Conservation (phyloP, 2,797 vertebrate species). For the Ataeniobius toweri region DNA sequence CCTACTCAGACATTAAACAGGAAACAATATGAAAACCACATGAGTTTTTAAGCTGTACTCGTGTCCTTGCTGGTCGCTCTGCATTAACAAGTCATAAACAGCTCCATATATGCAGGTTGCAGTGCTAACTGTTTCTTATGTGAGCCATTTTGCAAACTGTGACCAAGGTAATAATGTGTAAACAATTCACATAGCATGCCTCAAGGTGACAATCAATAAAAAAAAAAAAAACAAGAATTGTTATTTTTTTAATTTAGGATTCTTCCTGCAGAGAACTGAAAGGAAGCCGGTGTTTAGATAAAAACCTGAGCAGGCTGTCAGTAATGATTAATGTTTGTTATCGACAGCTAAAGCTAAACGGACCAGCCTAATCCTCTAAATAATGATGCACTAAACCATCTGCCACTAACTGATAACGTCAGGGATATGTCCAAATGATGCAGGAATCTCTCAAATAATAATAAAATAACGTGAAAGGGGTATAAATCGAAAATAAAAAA, state of each 20-base stretch:
- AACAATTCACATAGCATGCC: background rate
- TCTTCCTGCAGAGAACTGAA: background rate
- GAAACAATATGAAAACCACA: constrained; percentile 25
- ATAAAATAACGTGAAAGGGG: background rate
- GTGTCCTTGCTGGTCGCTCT: constrained; percentile 6
- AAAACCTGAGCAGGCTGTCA: background rate
- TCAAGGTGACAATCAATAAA: background rate
- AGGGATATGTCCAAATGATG: background rate
- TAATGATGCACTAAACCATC: background rate
- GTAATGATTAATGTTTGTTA: background rate
- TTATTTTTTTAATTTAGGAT: background rate
- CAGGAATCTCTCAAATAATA: background rate
- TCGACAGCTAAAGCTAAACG: background rate
- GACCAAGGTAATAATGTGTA: background rate
- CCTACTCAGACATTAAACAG: constrained; percentile 51
- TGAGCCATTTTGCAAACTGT: constrained; percentile 8
- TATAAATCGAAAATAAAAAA: too few relatives aligned
- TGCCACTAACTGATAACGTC: too few relatives aligned
- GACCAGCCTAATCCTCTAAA: background rate
- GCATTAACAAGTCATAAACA: constrained; percentile 51
- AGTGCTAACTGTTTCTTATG: constrained; percentile 22
- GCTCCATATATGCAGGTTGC: background rate
- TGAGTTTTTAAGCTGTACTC: constrained; percentile 2
- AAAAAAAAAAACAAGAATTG: background rate
- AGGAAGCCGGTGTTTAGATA: background rate